Base-by-base conservation (phyloP, 2,888 invertebrate genomes). In the Lithophane ornitopus region DNA sequence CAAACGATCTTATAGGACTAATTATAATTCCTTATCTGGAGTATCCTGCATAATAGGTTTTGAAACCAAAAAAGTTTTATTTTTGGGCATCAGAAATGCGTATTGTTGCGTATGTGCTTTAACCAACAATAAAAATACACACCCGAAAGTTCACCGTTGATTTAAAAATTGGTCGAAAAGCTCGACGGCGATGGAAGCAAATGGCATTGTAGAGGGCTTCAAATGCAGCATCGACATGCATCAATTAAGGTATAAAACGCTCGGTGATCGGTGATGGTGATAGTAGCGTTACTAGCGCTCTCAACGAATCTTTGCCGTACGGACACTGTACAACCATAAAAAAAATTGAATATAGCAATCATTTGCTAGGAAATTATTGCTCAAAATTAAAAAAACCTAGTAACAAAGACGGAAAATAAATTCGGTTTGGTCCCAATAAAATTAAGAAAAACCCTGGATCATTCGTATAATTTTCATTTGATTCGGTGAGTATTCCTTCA, bases 211-310 rank as follows among this genome's bases (percentile, higher is more conserved):
- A 34, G 34, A 34, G 34, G 34, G 41, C 11, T 41, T 41, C 41
- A 41, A 41, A 41, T 41, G 41, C 9, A 41, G 41, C 41, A 41
- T 41, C 41, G 41, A 41, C 41, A 41, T 41, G 41, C 41, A 41
- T 41, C 41, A 41, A 41, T 26, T 63, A 16, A 7, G 26, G 44
- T 63, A 63, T 3, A 63, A 41, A 22, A 63, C 41, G 14, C 16
- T n/a, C n/a, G n/a, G n/a, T 63, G 11, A 63, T 63, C n/a, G 63
- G 63, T 26, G 63, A 63, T 63, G 63, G 63, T 26, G 63, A 63
- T 63, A 63, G 63, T 44, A 63, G 63, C 22, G 63, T 44, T 22
- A 63, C 16, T 41, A 63, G 16, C 44, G 44, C 62, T 44, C 41
- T 63, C 16, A 44, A 16, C 8, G 62, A 63, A 41, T n/a, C 44